A percentile compares a stretch with the other conserved stretches of the same genome.
These are phyloP conservation scores for Catharus bicknelli DNA, from an alignment of 2,113 vertebrate genomes.

Conservation along the genomic window DNA sequence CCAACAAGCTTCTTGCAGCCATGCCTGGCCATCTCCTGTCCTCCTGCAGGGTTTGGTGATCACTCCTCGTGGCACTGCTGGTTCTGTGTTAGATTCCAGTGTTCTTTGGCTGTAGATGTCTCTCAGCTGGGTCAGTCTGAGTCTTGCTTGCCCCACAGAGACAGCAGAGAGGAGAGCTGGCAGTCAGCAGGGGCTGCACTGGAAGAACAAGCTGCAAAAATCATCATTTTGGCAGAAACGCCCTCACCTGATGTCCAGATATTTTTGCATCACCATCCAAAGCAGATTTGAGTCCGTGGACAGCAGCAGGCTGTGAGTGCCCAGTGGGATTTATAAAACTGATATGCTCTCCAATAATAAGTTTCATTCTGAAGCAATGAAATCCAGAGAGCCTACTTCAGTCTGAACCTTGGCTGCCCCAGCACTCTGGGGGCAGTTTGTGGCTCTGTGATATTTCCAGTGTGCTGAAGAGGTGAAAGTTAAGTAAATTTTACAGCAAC, in stretches of 20 bases:
- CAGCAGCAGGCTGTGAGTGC: neutral
- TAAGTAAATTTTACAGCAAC: slow-evolving; percentile 33
- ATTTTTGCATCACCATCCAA: neutral
- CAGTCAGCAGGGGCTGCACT: neutral
- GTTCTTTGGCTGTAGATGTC: neutral
- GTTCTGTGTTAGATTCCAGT: neutral
- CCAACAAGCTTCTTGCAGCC: neutral
- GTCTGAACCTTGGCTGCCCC: neutral
- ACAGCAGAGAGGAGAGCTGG: neutral
- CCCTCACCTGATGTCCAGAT: neutral
- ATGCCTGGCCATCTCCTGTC: neutral
- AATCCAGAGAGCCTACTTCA: slow-evolving; percentile 31
- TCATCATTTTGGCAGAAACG: neutral
- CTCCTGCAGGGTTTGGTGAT: neutral
- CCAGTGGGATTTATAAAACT: slow-evolving; percentile 22
- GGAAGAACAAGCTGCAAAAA: neutral
- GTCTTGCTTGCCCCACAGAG: neutral
- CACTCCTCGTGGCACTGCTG: neutral
- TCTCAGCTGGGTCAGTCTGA: neutral
- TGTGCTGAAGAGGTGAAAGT: slow-evolving; percentile 10
- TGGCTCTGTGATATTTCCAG: slow-evolving; percentile 18
- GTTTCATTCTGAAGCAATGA: slow-evolving; percentile 1
- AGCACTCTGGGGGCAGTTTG: neutral
- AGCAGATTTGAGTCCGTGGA: neutral
- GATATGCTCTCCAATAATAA: neutral